Evolutionary conservation across 2,888 invertebrate species (phyloP).

Genomic region (Phrixothrix hirtus): DNA sequence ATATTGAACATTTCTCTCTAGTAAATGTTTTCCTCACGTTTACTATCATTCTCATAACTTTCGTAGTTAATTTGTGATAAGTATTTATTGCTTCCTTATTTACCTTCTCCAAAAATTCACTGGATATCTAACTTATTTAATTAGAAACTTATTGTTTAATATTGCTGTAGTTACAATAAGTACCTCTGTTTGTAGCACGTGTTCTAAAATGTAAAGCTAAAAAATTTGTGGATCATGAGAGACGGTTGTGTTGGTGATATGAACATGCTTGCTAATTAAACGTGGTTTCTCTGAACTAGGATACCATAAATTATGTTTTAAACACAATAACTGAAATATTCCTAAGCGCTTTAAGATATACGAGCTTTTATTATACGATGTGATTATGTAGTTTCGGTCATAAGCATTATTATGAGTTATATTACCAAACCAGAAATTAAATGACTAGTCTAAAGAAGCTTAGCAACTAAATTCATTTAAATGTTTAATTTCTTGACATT

Average conservation of each 20-base stretch:
- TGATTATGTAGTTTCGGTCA: background rate
- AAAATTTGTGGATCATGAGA: background rate
- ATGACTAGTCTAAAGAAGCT: no score
- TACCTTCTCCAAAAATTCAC: no score
- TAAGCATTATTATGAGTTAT: background rate
- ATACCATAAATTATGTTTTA: conserved; percentile 38
- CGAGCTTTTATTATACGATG: conserved; percentile 16
- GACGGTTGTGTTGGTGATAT: background rate
- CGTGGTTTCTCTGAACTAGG: conserved; percentile 29
- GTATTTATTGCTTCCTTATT: background rate
- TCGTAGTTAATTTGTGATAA: no score
- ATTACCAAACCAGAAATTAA: no score
- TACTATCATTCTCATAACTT: no score
- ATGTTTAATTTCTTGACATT: no score
- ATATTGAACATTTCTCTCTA: no score
- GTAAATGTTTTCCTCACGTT: no score
- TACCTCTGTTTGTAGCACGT: background rate
- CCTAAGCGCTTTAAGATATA: conserved; percentile 36
- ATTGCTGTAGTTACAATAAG: no score
- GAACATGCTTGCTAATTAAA: conserved; percentile 37
- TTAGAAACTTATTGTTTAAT: no score
- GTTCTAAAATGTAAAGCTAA: background rate
- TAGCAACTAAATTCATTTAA: background rate
- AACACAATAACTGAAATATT: conserved; percentile 39
- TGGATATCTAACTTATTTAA: no score